phyloP scores from a whole-genome alignment of 2,113 vertebrate genomes.

The Xerus inauris region DNA sequence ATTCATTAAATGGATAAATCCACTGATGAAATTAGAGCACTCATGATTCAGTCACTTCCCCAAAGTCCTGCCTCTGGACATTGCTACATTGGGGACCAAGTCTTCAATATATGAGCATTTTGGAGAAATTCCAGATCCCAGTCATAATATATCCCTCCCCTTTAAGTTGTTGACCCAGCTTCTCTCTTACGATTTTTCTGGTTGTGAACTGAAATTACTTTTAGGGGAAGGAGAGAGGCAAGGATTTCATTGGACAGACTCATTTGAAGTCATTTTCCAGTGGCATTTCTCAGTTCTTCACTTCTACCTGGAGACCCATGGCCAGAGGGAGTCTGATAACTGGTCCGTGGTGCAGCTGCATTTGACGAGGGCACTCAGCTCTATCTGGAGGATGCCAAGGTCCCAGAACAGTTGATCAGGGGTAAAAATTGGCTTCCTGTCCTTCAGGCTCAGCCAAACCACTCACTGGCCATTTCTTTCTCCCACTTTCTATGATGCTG shows the following conservation, averaged over 20 bases:
- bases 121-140: neutral
- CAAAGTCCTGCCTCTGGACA: neutral
- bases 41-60: neutral
- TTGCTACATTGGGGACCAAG: neutral
- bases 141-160: fast-evolving
- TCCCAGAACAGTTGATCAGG: too few species aligned
- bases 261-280: neutral
- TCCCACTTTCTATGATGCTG: neutral
- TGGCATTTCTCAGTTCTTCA: neutral
- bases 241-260: neutral
- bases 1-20: neutral
- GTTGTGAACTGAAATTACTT: neutral
- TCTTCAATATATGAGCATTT: neutral
- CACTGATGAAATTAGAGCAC: neutral
- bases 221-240: neutral
- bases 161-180: too few species aligned
- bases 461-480: too few species aligned
- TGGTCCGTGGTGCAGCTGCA: neutral
- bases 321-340: neutral
- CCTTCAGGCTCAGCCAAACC: neutral
- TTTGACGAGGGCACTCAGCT: neutral
- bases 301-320: neutral
- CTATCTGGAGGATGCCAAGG: fast-evolving
- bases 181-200: neutral
- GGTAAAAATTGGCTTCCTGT: neutral